Base-by-base conservation (phyloP, 2,888 invertebrate genomes). In the Sphaeridia pumilis region DNA sequence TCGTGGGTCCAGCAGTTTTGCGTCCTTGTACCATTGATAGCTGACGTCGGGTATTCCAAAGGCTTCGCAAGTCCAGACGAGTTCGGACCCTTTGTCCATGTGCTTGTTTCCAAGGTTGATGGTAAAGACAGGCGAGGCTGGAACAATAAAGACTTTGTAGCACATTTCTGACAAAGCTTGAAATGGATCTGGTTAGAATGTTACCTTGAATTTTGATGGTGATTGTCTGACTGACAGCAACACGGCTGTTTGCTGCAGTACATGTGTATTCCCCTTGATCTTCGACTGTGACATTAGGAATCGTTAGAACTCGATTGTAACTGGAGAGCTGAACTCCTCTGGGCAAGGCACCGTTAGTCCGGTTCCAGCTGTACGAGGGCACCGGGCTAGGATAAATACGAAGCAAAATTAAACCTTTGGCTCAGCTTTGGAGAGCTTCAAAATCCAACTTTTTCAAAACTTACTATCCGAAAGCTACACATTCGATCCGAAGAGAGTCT, bases 191-290 rank as follows among this genome's bases (percentile, higher is more conserved):
- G n/a, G n/a, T n/a, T n/a, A n/a, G n/a, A n/a, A n/a, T n/a, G 57
- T 49, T 60, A 75, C 75, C 75, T 76, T 89, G 90, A 54, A 93
- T 87, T 65, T 82, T 85, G 20, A 93, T 73, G 51, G 80, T 78
- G 1, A 92, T 83, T 59, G 82, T 82, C 65, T 85, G 84, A 55
- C 79, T 75, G 55, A 84, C 79, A 2, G 83, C 80, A 34, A 83
- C 77, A 59, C 83, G 77, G 55, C 85, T 85, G 72, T 92, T 92
- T 25, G 78, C 78, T 1, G 86, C 89, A 57, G 84, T 78, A 69
- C 95, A 97, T 21, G 81, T 73, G 68, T 95, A 97, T 69, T 88
- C 85, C 4, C 95, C 95, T 71, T 89, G 86, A 74, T 95, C 94
- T 69, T 88, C 89, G 12, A 93, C 84, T 54, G 83, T 82, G 0